Evolutionary conservation across 2,797 vertebrate genomes (phyloP).

Genomic region (Jordanella pulchra): DNA sequence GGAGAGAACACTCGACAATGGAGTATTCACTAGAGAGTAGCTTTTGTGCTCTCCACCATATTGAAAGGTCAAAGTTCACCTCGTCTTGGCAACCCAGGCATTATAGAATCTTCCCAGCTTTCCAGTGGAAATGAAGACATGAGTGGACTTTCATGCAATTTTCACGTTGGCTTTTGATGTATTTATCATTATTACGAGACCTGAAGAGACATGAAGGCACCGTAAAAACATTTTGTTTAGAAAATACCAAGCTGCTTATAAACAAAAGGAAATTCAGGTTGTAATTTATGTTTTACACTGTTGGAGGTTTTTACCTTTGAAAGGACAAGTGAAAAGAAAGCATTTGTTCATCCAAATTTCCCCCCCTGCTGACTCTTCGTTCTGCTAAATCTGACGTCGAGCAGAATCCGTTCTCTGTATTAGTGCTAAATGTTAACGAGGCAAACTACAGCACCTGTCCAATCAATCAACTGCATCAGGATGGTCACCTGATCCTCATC

Average conservation of each 20-base stretch:
- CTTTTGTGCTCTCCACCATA: too few relatives aligned
- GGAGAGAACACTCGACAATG: too few relatives aligned
- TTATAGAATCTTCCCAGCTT: too few relatives aligned
- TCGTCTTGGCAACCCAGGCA: too few relatives aligned
- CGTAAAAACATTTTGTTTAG: not conserved
- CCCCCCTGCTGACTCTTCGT: not conserved
- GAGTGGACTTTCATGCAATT: too few relatives aligned
- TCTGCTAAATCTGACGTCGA: not conserved
- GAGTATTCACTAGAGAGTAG: too few relatives aligned
- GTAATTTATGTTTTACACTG: not conserved
- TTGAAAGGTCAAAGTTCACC: too few relatives aligned
- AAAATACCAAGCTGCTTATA: not conserved
- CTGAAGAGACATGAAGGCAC: too few relatives aligned
- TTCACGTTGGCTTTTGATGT: too few relatives aligned
- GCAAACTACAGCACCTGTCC: not conserved
- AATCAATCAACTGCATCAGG: not conserved
- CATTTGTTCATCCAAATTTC: not conserved
- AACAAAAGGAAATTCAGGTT: not conserved
- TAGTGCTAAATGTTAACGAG: not conserved
- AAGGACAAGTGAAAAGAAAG: not conserved
- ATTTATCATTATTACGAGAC: too few relatives aligned
- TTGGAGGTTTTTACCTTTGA: not conserved
- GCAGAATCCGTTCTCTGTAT: not conserved
- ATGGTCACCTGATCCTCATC: not conserved
- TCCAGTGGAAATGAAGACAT: too few relatives aligned